Percentiles rank a stretch among this genome's conserved stretches.
These are phyloP conservation scores for Sarotherodon lohbergeri DNA, from an alignment of 2,113 vertebrate species.

Conservation along the genomic window DNA sequence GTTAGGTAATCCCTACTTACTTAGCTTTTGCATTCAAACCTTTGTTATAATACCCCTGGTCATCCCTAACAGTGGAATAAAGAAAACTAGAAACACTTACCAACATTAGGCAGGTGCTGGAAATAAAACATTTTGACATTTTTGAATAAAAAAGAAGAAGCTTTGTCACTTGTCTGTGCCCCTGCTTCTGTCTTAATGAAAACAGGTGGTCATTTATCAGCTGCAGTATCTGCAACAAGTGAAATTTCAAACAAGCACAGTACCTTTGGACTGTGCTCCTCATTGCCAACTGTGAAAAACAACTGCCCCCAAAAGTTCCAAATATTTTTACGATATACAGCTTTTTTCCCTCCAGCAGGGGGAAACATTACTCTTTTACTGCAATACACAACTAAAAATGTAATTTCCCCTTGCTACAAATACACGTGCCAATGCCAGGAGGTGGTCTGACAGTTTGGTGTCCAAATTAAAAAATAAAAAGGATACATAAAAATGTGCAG, in stretches of 20 bases:
- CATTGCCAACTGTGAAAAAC: background rate
- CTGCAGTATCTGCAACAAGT: background rate
- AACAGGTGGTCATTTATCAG: background rate
- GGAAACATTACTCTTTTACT: conserved; percentile 17
- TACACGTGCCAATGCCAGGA: background rate
- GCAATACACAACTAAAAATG: background rate
- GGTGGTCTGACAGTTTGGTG: background rate
- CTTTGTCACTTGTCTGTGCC: background rate
- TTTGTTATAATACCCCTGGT: background rate
- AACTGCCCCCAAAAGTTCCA: background rate
- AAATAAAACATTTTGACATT: conserved; percentile 34
- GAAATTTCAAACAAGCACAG: background rate
- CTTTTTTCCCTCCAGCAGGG: conserved; percentile 34
- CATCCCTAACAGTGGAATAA: background rate
- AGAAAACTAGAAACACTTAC: conserved; percentile 33
- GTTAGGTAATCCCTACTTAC: background rate
- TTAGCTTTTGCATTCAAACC: background rate
- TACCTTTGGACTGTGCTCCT: background rate
- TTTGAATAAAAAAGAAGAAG: background rate
- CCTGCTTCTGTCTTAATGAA: background rate
- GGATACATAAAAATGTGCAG: background rate
- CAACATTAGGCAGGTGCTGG: conserved; percentile 2
- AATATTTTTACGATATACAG: too few relatives aligned
- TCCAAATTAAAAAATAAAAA: background rate
- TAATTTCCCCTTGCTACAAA: background rate